Conservation (phyloP, 2,888 invertebrate genomes). For the Adelognathus sp. region DNA sequence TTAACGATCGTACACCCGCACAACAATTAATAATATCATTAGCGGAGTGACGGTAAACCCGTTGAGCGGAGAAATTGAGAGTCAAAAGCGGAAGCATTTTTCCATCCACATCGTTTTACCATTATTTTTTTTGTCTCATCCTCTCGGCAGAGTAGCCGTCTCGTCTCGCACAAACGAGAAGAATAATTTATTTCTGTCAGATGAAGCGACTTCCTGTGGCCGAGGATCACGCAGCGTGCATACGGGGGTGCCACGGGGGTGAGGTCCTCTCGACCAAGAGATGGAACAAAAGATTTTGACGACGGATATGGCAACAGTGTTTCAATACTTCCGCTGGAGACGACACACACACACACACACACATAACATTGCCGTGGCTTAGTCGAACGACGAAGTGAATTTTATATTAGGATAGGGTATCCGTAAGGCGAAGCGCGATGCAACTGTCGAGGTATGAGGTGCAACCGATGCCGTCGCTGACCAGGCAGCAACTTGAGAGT, state of each 20-base stretch:
- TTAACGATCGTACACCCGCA: slow-evolving; percentile 41
- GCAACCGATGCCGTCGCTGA: slow-evolving; percentile 27
- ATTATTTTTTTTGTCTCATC: not conserved
- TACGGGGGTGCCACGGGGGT: not conserved
- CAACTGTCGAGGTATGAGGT: slow-evolving; percentile 18
- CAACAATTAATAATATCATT: slow-evolving; percentile 40
- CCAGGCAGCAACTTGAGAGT: slow-evolving; percentile 14
- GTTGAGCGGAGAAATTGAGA: slow-evolving; percentile 19
- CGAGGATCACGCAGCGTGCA: not conserved
- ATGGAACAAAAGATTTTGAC: slow-evolving; percentile 3
- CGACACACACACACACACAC: not conserved
- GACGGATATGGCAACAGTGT: slow-evolving; percentile 9
- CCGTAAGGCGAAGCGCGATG: not conserved
- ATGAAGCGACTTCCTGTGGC: not conserved
- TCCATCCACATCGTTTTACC: not conserved
- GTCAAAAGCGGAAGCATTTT: too few relatives aligned
- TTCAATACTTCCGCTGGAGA: slow-evolving; percentile 18
- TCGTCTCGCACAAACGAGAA: not conserved
- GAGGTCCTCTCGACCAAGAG: not conserved
- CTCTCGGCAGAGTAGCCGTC: not conserved
- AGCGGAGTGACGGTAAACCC: slow-evolving; percentile 40
- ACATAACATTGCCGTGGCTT: not conserved
- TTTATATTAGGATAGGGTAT: slow-evolving; percentile 21
- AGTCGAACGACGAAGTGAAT: slow-evolving; percentile 17
- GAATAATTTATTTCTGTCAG: slow-evolving; percentile 5